Evolutionary conservation across 30 jellyfish, hydroid and myxozoan species (phyloP).

Genomic region (Turritopsis rubra): DNA sequence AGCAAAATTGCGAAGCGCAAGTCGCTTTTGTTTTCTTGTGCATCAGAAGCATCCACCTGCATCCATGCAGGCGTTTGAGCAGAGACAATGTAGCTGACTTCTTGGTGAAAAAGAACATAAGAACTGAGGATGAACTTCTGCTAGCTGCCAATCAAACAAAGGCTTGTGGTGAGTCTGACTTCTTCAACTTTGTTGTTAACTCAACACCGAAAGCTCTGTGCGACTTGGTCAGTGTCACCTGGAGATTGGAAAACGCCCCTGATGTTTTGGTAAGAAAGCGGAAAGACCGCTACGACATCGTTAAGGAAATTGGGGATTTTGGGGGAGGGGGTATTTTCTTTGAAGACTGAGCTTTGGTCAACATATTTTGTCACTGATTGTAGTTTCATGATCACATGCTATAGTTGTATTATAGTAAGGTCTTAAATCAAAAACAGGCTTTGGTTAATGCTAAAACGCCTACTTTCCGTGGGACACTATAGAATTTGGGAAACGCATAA

Average conservation of each 20-base stretch:
- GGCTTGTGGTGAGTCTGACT: background rate
- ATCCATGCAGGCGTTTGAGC: background rate
- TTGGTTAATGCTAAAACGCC: too few relatives aligned
- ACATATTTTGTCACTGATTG: too few relatives aligned
- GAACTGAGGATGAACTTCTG: too few relatives aligned
- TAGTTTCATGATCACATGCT: too few relatives aligned
- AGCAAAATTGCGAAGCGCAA: background rate
- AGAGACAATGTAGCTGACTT: background rate
- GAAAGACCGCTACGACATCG: background rate
- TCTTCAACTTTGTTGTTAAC: background rate
- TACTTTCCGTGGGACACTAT: too few relatives aligned
- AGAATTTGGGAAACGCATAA: too few relatives aligned
- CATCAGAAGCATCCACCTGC: background rate
- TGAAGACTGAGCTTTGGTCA: too few relatives aligned
- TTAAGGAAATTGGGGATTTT: background rate
- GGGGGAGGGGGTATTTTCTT: too few relatives aligned
- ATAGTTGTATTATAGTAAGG: too few relatives aligned
- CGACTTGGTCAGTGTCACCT: background rate
- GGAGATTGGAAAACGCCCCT: background rate
- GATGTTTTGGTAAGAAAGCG: background rate
- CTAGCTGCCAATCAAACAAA: background rate
- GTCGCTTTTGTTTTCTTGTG: background rate
- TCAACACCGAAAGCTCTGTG: background rate
- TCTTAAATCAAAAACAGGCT: too few relatives aligned
- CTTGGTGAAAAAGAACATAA: too few relatives aligned